Base-by-base conservation (phyloP, 1,140 invertebrate species). In the Drosophila burlai region DNA sequence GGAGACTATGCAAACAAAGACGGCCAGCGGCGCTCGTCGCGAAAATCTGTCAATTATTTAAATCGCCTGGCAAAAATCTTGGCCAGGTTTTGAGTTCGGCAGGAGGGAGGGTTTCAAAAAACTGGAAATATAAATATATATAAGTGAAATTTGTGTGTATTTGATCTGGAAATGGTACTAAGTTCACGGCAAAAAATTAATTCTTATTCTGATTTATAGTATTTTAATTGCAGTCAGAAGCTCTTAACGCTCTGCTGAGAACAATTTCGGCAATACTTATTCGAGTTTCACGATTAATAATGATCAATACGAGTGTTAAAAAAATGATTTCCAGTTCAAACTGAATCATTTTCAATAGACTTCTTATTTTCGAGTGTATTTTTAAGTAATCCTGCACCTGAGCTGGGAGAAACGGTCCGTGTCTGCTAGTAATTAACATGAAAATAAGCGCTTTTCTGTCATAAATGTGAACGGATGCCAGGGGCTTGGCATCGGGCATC, bases 21-120 rank as follows among this genome's bases (percentile, higher is more conserved):
- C 68, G 43, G 29, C 76, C 76, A 61, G 59, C 52, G 73, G 55
- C 57, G 57, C 26, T 40, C 63, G 66, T 68, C 64, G 74, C 73
- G 54, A 85, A 82, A 90, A 90, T 82, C 85, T 90, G 85, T 90
- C 85, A 90, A 90, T 90, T 90, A 90, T 90, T 90, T 82, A 90
- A 90, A 90, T 89, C 79, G 85, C 67, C 59, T 34, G 61, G 61
- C 76, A 62, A 90, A 90, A 90, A 89, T 90, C 85, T 80, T 61
- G 49, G 66, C 43, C 67, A 82, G 83, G 71, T 72, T 67, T 43
- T 31, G 34, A n/a, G 18, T 34, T n/a, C 15, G 26, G n/a, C 78
- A 43, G 60, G 66, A 43, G 63, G 73, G 63, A 13, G 42, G 63
- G 38, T n/a, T 3, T 11, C 38, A 2, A 29, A 24, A 67, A 45